Evolutionary conservation across 1,140 invertebrate genomes (phyloP), one percentile per base, ranked within the genome.

Genomic region (Cydia splendana): DNA sequence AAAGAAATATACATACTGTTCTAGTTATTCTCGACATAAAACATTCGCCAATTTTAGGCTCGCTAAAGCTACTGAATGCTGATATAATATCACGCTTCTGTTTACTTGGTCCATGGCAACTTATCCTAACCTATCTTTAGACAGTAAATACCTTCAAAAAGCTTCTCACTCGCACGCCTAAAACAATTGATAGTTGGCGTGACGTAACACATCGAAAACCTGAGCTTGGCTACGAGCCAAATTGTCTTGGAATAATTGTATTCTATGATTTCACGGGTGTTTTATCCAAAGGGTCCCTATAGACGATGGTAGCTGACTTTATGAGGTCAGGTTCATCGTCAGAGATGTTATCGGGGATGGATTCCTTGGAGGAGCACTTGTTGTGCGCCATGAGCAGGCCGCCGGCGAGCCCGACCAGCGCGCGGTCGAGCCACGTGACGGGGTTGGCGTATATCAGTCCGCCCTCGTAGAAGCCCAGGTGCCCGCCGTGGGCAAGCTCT

Each of bases 391-490:
- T 92, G 7, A 95, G 94, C 9, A 96, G 80, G n/a, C 96, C 95
- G 1, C 96, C 96, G 5, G 96, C 94, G 18, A 97, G 91, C 5
- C 96, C 95, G 6, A 98, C 95, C 6, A 98, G 91, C 1, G 97
- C 95, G 67, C 97, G 95, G 93, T 98, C 98, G 65, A 98, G 89
- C 98, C 98, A 99, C 20, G 97, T 98, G 28, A 98, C 96, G 1
- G 96, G 96, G 84, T 97, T 96, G 0, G 98, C 98, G 86, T 96
- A 97, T 0, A 98, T 81, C 28, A 96, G 90, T 12, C 97, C 97
- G 6, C 97, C 97, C 92, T 98, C 98, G 88, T 98, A 98, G 89
- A 98, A 98, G 42, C 98, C 98, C 77, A 99, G 93, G 93, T 99
- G 98, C 9, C 98, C 98, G 6, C 98, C 98, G 88, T 98, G 97